Base-by-base conservation (phyloP, 2,113 vertebrate genomes). In the Cyphomyrus plagiostoma region DNA sequence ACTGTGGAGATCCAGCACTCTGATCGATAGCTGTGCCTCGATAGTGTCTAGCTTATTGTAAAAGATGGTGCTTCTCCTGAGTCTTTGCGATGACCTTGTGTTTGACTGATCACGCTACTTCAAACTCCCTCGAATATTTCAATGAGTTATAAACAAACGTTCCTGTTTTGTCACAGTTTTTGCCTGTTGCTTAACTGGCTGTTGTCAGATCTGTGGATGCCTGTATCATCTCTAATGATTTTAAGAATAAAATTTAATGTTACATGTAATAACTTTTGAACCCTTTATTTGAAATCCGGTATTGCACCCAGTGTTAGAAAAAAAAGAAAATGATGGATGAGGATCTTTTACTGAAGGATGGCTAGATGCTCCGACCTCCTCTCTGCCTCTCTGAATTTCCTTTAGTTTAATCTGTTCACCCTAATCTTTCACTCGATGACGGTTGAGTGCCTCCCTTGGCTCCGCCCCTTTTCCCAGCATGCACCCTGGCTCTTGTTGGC, bases 401-500 rank as follows among this genome's bases (percentile, higher is more conserved):
- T 49, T 86, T 4, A 48, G 26, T 86, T 86, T 48, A 49, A 50
- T 86, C 48, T 30, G 11, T 15, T 50, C 48, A 48, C 45, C 91
- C 86, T 42, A 66, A 13, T 74, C 70, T 21, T 77, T 48, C 49
- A 13, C 8, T 88, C 53, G 39, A 35, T 80, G 74, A 80, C 6
- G 35, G 74, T 8, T 42, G 35, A 80, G 35, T n/a, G 87, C 90
- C 88, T 90, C 92, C 89, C 91, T 93, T 92, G 92, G 19, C 50
- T 13, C 53, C n/a, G 19, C 56, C 53, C 83, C 17, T 50, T 50
- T 23, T 48, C 17, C 53, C 52, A 8, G 39, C 26, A 92, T 88
- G 26, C 80, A 70, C 45, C 58, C 87, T 86, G 92, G 92, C 91
- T 90, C 74, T 91, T 90, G 89, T 91, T 93, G 88, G 92, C 92